phyloP scores from a whole-genome alignment of 2,113 vertebrate genomes.

The Hypanus sabinus region DNA sequence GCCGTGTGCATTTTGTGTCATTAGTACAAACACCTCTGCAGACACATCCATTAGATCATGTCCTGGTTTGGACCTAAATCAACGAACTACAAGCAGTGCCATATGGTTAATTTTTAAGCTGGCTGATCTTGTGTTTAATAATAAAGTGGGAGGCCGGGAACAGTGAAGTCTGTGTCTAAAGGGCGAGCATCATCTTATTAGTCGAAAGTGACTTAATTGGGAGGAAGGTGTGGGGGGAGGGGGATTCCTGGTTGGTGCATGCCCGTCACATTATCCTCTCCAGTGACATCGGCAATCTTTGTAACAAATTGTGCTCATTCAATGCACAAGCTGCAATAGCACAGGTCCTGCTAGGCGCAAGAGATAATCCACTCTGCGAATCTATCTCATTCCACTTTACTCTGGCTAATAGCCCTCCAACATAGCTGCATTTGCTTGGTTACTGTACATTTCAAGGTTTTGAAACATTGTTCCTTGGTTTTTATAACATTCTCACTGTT shows the following conservation, averaged over 20 bases:
- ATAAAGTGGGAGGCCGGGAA: constrained; percentile 56
- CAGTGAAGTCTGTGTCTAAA: constrained; percentile 51
- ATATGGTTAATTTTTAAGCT: constrained; percentile 64
- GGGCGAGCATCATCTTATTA: constrained; percentile 60
- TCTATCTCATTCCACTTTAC: constrained; percentile 26
- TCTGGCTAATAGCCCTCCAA: neutral
- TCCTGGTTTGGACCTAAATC: constrained; percentile 51
- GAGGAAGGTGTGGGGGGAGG: constrained; percentile 40
- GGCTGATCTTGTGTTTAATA: constrained; percentile 61
- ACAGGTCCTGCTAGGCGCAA: constrained; percentile 9
- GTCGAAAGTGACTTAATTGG: constrained; percentile 53
- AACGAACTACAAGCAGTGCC: constrained; percentile 53
- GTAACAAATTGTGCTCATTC: constrained; percentile 37
- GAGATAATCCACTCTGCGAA: constrained; percentile 33
- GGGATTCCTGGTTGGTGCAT: neutral
- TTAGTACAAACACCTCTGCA: constrained; percentile 13
- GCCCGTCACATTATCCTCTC: constrained; percentile 35
- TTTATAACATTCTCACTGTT: neutral
- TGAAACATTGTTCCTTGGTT: neutral
- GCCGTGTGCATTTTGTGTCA: neutral
- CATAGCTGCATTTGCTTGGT: neutral
- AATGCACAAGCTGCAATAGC: constrained; percentile 3
- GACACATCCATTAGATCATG: constrained; percentile 40
- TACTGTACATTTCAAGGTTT: neutral
- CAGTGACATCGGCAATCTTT: constrained; percentile 34